Conservation (phyloP, 1,140 invertebrate genomes). For the Drosophila seguyi region DNA sequence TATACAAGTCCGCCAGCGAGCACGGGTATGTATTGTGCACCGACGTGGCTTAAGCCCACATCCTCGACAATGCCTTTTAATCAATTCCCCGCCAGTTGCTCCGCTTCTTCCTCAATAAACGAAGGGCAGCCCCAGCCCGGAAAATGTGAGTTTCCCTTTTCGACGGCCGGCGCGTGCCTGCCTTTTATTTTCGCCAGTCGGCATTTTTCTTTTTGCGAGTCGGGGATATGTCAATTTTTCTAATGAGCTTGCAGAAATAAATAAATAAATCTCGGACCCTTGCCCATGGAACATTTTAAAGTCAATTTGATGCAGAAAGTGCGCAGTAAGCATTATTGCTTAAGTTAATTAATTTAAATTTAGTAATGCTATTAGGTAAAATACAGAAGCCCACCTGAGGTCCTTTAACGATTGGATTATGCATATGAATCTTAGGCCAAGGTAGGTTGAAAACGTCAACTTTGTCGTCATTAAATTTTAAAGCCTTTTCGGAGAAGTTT, state of each 20-base stretch:
- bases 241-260: conserved; percentile 64
- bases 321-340: not conserved
- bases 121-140: conserved; percentile 41
- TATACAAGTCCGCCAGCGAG: conserved; percentile 5
- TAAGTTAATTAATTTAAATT: too few species aligned
- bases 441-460: not conserved
- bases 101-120: conserved; percentile 65
- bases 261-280: conserved; percentile 13
- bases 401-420: not conserved
- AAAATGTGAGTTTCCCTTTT: conserved; percentile 74
- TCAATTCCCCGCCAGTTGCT: conserved; percentile 71
- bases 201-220: conserved; percentile 34
- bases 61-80: conserved; percentile 73
- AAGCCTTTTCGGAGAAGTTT: not conserved
- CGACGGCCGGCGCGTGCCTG: conserved; percentile 51
- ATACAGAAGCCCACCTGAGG: too few species aligned
- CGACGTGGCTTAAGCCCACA: conserved; percentile 58
- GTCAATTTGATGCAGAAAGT: conserved; percentile 6
- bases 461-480: not conserved
- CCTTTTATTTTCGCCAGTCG: conserved; percentile 35
- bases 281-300: conserved; percentile 21
- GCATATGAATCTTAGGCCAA: not conserved
- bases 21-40: conserved; percentile 37
- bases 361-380: not conserved
- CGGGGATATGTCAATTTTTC: conserved; percentile 64